phyloP scores from a whole-genome alignment of 2,797 vertebrate genomes.

The Acanthis flammea region DNA sequence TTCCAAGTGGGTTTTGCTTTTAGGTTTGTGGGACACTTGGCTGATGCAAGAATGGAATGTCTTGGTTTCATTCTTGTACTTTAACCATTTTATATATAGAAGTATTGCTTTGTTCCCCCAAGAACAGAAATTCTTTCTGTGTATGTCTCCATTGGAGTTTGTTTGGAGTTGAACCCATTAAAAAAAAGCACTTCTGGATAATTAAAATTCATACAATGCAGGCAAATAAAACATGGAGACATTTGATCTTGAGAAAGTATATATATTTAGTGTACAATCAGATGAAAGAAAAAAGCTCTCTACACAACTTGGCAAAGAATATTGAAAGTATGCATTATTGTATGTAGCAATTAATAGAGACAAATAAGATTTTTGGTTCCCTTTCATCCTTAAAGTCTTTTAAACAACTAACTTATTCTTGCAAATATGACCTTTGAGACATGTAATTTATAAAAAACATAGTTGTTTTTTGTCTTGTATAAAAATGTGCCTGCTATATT shows the following conservation, averaged over 20 bases:
- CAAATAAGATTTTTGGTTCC: neutral
- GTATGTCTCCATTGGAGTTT: neutral
- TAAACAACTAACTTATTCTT: neutral
- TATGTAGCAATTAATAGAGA: neutral
- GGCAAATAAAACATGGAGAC: neutral
- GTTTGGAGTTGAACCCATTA: neutral
- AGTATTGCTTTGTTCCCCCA: neutral
- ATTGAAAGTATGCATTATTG: neutral
- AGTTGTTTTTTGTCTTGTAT: neutral
- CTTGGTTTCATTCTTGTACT: neutral
- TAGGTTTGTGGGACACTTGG: neutral
- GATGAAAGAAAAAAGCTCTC: neutral
- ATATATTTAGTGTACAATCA: neutral
- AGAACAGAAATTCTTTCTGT: neutral
- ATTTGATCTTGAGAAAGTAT: neutral
- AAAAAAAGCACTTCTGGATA: neutral
- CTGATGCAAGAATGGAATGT: neutral
- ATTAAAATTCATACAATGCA: neutral
- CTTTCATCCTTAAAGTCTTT: neutral
- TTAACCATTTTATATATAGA: neutral
- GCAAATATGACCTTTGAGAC: neutral
- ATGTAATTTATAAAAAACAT: neutral
- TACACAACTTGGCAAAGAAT: neutral
- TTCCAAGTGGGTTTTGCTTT: neutral
- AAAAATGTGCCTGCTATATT: neutral